Evolutionary conservation across 2,888 invertebrate genomes (phyloP), one percentile per base, ranked within the genome.

Genomic region (Callimorpha dominula): DNA sequence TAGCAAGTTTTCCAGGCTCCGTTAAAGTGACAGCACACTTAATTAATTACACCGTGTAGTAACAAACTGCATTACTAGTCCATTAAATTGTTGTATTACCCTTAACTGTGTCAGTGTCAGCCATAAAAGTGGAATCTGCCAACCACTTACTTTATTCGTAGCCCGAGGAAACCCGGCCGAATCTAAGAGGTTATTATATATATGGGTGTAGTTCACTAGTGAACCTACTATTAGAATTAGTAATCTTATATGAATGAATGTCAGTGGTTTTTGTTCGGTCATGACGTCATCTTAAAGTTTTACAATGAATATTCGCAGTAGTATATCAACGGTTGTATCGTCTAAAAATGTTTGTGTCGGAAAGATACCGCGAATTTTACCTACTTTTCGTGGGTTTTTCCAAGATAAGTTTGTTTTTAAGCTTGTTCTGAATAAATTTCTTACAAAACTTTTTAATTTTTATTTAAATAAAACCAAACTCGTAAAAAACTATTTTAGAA

Each of bases 61-160:
- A 50, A 54, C 20, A 71, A 68, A 71, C 42, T 50, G 14, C 52
- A 62, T 15, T 14, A 65, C 50, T 50, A 64, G 52, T 69, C 71
- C 42, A 70, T 72, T 74, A 70, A 72, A 50, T 52, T 46, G n/a
- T 73, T 65, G 71, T 49, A 73, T 72, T 74, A 65, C 72, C 68
- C 66, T 75, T 70, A 75, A 78, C 74, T 70, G 66, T 80, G 78
- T 81, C 75, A 78, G 42, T 70, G 69, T 73, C 31, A 64, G 64
- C 65, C 65, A 72, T 77, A 76, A 78, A 78, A 81, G 73, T 77
- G 76, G 74, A 76, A 82, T 75, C 77, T 72, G 57, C 77, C 77
- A 74, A 52, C 70, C 76, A 78, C 73, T 80, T 71, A 62, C 63
- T 77, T 79, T 73, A 79, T 80, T 74, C 65, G n/a, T 68, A 63